phyloP scores from a whole-genome alignment of 2,113 vertebrate genomes.

The Clinocottus analis region DNA sequence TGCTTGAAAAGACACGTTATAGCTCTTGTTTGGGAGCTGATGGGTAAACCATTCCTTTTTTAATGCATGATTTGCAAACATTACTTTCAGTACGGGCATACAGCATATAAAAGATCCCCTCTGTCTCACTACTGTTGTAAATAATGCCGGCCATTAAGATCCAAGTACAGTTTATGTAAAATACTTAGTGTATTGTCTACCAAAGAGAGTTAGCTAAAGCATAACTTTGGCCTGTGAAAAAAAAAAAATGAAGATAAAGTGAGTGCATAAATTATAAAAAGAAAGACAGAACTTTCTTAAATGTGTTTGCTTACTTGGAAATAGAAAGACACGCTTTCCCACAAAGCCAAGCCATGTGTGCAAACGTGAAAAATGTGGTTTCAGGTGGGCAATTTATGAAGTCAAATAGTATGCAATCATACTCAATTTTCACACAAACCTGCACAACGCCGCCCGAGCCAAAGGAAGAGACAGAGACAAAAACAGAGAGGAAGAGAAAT shows the following conservation, averaged over 20 bases:
- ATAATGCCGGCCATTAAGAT: not conserved
- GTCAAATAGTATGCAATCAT: constrained; percentile 51
- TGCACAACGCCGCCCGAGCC: constrained; percentile 34
- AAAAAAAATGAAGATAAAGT: constrained; percentile 13
- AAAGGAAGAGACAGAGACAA: constrained; percentile 9
- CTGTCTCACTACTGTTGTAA: not conserved
- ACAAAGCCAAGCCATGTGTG: constrained; percentile 10
- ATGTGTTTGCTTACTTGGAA: constrained; percentile 26
- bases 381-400: constrained; percentile 31
- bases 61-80: constrained; percentile 37
- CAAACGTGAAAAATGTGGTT: constrained; percentile 28
- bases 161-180: constrained; percentile 16
- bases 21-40: constrained; percentile 29
- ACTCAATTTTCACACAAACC: constrained; percentile 41
- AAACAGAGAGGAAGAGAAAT: constrained; percentile 9
- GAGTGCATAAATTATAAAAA: not conserved
- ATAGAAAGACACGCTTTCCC: constrained; percentile 3
- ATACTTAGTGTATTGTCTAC: constrained; percentile 18
- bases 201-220: not conserved
- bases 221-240: constrained; percentile 18
- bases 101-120: constrained; percentile 27
- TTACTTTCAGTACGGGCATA: not conserved
- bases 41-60: constrained; percentile 27
- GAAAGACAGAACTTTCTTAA: not conserved
- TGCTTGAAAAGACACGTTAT: constrained; percentile 16